Evolutionary conservation across 2,113 vertebrate species (phyloP).

Genomic region (Rhea americana): DNA sequence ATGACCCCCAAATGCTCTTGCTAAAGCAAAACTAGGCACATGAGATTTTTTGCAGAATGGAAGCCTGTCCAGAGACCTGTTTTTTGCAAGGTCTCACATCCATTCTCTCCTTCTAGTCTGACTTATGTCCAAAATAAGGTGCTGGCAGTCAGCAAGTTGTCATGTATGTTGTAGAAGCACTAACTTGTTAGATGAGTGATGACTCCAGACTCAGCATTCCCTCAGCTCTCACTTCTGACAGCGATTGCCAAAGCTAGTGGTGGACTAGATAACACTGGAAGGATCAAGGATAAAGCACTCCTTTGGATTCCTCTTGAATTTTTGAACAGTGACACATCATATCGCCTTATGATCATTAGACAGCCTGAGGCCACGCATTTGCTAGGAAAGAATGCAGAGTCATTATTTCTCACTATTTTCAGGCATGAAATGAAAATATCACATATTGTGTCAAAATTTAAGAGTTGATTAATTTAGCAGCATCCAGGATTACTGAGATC

Average conservation of each 20-base stretch:
- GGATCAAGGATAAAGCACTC: slow-evolving; percentile 21
- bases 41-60: not conserved
- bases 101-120: not conserved
- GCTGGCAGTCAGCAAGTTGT: slow-evolving; percentile 43
- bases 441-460: not conserved
- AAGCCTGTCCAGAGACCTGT: not conserved
- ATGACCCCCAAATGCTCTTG: not conserved
- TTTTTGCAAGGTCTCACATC: not conserved
- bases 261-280: slow-evolving; percentile 27
- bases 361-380: not conserved
- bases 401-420: slow-evolving; percentile 39
- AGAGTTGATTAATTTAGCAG: not conserved
- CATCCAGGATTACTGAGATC: not conserved
- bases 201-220: slow-evolving; percentile 60
- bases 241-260: slow-evolving; percentile 35
- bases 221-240: slow-evolving; percentile 62
- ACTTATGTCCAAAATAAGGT: slow-evolving; percentile 42
- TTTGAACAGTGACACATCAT: slow-evolving; percentile 43
- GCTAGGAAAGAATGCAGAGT: slow-evolving; percentile 17
- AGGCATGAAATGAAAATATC: not conserved
- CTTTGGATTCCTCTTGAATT: slow-evolving; percentile 55
- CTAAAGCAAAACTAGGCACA: not conserved
- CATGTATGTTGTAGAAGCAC: slow-evolving; percentile 6
- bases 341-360: slow-evolving; percentile 18
- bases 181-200: slow-evolving; percentile 58